Conservation (phyloP, 2,888 invertebrate species). For the Orgyia antiqua region DNA sequence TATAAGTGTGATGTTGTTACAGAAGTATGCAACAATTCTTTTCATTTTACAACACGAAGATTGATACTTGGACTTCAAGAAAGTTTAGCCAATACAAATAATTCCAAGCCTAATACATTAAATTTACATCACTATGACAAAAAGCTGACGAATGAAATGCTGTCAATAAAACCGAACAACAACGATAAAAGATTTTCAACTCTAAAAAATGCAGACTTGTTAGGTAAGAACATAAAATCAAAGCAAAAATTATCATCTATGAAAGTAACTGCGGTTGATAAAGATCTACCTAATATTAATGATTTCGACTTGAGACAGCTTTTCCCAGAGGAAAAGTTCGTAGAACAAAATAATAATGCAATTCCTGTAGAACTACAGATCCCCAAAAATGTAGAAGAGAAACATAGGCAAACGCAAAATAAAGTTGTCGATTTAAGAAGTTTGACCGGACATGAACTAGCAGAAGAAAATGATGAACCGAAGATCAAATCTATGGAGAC, state of each 20-base stretch:
- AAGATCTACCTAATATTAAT: conserved; percentile 11
- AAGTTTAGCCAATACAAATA: conserved; percentile 25
- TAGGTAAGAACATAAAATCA: background rate
- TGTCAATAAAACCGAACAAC: conserved; percentile 46
- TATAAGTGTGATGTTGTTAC: no score
- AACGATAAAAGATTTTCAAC: conserved; percentile 18
- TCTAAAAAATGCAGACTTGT: background rate
- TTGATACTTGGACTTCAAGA: conserved; percentile 25
- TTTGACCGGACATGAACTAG: conserved; percentile 23
- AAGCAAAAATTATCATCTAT: conserved; percentile 1
- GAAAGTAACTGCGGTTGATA: conserved; percentile 4
- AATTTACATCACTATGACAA: conserved; percentile 52
- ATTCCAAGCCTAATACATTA: conserved; percentile 42
- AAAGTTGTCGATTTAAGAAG: conserved; percentile 54
- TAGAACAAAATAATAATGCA: conserved; percentile 3
- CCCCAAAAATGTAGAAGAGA: conserved; percentile 4
- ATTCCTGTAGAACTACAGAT: conserved; percentile 1
- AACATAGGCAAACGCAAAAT: conserved; percentile 8
- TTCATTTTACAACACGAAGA: conserved; percentile 18
- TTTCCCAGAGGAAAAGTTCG: conserved; percentile 6
- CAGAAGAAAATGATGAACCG: conserved; percentile 4
- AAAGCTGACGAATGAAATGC: conserved; percentile 56
- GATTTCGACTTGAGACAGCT: conserved; percentile 10
- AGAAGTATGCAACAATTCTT: conserved; percentile 26
- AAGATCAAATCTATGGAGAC: conserved; percentile 11